A percentile compares a stretch with the other conserved stretches of the same genome.
Evolutionary conservation across 2,888 invertebrate genomes (phyloP).

Genomic region (Melipona beecheii): DNA sequence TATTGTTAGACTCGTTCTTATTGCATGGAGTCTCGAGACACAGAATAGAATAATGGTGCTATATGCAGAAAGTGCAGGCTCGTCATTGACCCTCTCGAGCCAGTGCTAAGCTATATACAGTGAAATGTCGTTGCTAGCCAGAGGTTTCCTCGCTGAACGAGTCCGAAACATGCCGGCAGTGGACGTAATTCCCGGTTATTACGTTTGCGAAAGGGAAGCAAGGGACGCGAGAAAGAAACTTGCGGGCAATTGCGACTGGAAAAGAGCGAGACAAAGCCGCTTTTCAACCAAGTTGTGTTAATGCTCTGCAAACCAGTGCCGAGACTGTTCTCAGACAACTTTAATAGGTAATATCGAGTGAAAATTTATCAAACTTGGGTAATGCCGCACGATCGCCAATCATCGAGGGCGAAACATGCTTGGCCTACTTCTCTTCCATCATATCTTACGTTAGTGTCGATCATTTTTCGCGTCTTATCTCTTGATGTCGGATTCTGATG

Average conservation of each 20-base stretch:
- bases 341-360: conserved; percentile 16
- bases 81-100: conserved; percentile 19
- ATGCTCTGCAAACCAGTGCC: conserved; percentile 37
- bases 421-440: conserved; percentile 10
- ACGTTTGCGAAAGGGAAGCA: conserved; percentile 6
- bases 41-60: not conserved
- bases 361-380: conserved; percentile 20
- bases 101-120: not conserved
- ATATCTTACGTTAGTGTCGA: not conserved
- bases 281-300: conserved; percentile 37
- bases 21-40: not conserved
- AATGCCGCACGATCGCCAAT: not conserved
- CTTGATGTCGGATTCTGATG: not conserved
- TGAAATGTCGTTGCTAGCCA: not conserved
- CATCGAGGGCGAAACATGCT: not conserved
- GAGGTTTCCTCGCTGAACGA: conserved; percentile 8
- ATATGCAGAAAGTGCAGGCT: not conserved
- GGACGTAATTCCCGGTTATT: conserved; percentile 36
- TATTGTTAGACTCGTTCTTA: not conserved
- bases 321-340: conserved; percentile 28
- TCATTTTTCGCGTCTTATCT: not conserved
- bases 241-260: not conserved
- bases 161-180: not conserved
- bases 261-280: not conserved
- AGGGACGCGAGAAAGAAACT: not conserved